phyloP scores from a whole-genome alignment of 2,888 invertebrate species.

The Amphipyra berbera region DNA sequence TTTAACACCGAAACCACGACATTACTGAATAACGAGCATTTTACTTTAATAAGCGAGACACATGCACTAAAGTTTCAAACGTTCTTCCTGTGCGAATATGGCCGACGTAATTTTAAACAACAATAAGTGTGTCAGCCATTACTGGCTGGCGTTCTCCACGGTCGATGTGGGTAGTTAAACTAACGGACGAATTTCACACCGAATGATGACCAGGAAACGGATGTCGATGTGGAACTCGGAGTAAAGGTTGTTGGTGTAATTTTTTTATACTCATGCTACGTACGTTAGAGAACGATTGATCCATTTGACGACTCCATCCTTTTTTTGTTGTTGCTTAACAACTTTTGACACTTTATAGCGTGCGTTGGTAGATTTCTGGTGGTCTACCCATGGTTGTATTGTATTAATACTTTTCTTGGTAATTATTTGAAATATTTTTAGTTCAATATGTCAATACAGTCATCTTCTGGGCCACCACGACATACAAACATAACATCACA shows the following conservation, averaged over 20 bases:
- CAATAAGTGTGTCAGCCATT: constrained; percentile 48
- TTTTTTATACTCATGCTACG: constrained; percentile 1
- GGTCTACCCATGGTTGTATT: no score
- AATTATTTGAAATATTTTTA: no score
- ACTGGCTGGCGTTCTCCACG: constrained; percentile 44
- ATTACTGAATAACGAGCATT: constrained; percentile 41
- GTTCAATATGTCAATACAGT: no score
- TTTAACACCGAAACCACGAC: constrained; percentile 39
- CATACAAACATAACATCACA: no score
- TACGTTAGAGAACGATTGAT: background rate
- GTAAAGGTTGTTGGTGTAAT: constrained; percentile 5
- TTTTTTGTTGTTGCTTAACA: no score
- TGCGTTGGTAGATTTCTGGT: no score
- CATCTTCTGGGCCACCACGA: no score
- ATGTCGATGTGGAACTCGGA: constrained; percentile 32
- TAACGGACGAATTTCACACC: constrained; percentile 59
- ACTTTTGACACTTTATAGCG: no score
- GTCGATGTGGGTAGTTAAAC: constrained; percentile 35
- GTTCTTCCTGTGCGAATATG: constrained; percentile 35
- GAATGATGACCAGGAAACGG: constrained; percentile 56
- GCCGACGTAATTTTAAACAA: constrained; percentile 46
- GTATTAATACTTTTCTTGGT: no score
- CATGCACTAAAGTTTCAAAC: constrained; percentile 38
- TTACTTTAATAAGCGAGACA: constrained; percentile 47
- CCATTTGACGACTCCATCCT: no score